These are phyloP conservation scores for Nemotelus pantherinus DNA, from an alignment of 2,888 invertebrate species.

Conservation along the genomic window DNA sequence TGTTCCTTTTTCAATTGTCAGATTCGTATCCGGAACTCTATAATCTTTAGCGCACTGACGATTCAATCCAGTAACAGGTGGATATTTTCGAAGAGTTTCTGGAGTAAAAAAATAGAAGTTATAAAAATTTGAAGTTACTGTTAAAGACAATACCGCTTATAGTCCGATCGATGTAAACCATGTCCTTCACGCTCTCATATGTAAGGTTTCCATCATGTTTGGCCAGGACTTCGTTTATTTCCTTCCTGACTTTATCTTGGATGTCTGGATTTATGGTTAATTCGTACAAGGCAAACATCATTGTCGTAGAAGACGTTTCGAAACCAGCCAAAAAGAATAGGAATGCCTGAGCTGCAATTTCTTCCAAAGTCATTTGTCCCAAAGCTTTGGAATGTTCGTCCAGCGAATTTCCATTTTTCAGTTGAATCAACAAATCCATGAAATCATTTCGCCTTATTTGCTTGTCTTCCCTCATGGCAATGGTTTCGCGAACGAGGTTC, in stretches of 20 bases:
- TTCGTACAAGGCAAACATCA: slow-evolving; percentile 67
- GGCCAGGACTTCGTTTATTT: slow-evolving; percentile 61
- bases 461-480: slow-evolving; percentile 42
- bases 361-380: slow-evolving; percentile 61
- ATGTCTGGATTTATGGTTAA: slow-evolving; percentile 65
- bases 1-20: slow-evolving; percentile 54
- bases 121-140: not conserved
- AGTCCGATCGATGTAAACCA: slow-evolving; percentile 67
- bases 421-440: slow-evolving; percentile 46
- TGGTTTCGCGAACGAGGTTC: slow-evolving; percentile 41
- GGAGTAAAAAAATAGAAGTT: slow-evolving; percentile 8
- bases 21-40: slow-evolving; percentile 53
- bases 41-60: slow-evolving; percentile 55
- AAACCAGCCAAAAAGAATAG: slow-evolving; percentile 69
- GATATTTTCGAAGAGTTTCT: slow-evolving; percentile 66
- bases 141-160: slow-evolving; percentile 61
- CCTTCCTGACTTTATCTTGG: slow-evolving; percentile 64
- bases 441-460: slow-evolving; percentile 46
- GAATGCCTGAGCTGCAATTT: slow-evolving; percentile 68
- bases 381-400: not conserved
- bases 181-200: slow-evolving; percentile 65
- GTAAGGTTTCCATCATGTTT: slow-evolving; percentile 59
- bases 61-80: slow-evolving; percentile 60
- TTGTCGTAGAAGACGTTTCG: slow-evolving; percentile 67
- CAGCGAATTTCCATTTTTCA: not conserved